These are phyloP conservation scores for Recurvirostra avosetta DNA, from an alignment of 2,113 vertebrate genomes.

Conservation along the genomic window DNA sequence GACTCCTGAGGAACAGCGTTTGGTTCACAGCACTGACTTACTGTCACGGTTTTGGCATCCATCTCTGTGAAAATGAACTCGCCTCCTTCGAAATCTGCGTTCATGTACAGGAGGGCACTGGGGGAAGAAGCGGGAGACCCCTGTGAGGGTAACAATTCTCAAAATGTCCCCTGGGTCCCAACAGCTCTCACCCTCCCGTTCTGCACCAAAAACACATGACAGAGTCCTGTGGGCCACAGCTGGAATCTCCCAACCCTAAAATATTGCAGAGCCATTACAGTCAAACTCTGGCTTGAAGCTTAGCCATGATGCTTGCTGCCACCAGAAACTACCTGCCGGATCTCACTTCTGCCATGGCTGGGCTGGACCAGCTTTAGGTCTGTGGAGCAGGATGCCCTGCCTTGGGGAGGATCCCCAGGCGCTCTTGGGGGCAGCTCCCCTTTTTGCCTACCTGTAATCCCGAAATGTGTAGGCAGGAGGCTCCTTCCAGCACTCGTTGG, in stretches of 20 bases:
- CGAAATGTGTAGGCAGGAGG: slow-evolving; percentile 93
- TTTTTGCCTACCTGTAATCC: slow-evolving; percentile 87
- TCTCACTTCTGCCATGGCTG: neutral
- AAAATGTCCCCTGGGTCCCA: neutral
- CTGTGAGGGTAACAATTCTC: neutral
- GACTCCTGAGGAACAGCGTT: neutral
- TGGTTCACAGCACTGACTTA: slow-evolving; percentile 61
- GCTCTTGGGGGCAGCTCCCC: fast-evolving
- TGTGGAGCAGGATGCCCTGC: neutral
- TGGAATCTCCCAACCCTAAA: neutral
- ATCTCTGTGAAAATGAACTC: slow-evolving; percentile 98
- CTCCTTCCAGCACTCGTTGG: slow-evolving; percentile 96
- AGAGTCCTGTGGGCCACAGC: neutral
- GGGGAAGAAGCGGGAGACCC: neutral
- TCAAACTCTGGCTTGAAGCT: neutral
- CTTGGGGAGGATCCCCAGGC: neutral
- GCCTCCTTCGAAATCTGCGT: slow-evolving; percentile 94
- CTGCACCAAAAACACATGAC: neutral
- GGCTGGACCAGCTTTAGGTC: neutral
- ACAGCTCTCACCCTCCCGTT: neutral
- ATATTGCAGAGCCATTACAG: neutral
- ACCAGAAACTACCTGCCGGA: neutral
- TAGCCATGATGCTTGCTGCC: neutral
- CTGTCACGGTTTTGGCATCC: slow-evolving; percentile 96
- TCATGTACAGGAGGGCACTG: slow-evolving; percentile 94